Base-by-base conservation (phyloP, 2,888 invertebrate genomes). In the Diarsia rubi region DNA sequence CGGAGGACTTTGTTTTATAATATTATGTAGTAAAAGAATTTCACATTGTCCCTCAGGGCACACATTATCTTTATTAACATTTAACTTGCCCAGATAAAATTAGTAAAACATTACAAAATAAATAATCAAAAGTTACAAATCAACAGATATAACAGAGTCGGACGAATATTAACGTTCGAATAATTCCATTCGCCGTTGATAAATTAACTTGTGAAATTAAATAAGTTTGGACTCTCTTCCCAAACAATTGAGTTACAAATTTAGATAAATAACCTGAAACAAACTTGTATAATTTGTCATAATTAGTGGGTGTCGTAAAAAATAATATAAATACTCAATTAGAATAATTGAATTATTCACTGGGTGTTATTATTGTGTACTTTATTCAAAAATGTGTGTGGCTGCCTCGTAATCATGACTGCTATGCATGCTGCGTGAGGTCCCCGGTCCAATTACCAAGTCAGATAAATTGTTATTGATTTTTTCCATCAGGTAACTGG, bases 191-290 rank as follows among this genome's bases (percentile, higher is more conserved):
- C 76, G 74, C 79, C 87, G 24, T 86, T 93, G 93, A 93, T 92
- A 90, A 93, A 93, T 93, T 88, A 91, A 89, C 84, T 90, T 87
- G 69, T 78, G 76, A 91, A 93, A 93, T 93, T 88, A 92, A 93
- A 92, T 90, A 93, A 93, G 89, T 93, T 93, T 69, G 67, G 70
- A 77, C 82, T 86, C 49, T 31, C 47, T 72, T 75, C 86, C 80
- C 71, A 82, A 90, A 90, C 88, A 91, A 90, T 89, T 86, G 86
- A 89, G 88, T 89, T 88, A 82, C 82, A 86, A 88, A 89, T 89
- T 92, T 87, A 88, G 84, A 90, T 85, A 91, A 90, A 91, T 90
- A 90, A 85, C 87, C 76, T 73, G 76, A 80, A n/a, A 77, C 71
- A 83, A 78, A 91, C 82, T 90, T 89, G 81, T 77, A 82, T 86